Evolutionary conservation across 2,113 vertebrate species (phyloP).

Genomic region (Cavia porcellus): DNA sequence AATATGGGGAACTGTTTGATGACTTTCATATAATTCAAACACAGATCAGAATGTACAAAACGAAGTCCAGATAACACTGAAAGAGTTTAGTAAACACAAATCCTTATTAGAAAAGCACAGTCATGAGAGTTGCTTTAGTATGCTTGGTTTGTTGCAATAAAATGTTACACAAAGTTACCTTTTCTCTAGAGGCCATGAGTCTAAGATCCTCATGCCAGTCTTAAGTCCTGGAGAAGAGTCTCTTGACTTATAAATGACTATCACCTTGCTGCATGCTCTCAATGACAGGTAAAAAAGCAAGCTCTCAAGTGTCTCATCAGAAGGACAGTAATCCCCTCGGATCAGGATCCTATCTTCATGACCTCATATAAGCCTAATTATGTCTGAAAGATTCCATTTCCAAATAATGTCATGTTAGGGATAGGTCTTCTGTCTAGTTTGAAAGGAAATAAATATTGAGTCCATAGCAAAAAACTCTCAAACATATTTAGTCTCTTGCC

Average conservation of each 20-base stretch:
- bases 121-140: not conserved
- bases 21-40: not conserved
- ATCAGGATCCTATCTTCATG: too few species aligned
- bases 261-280: not conserved
- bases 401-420: not conserved
- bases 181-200: not conserved
- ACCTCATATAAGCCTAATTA: not conserved
- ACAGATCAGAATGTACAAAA: not conserved
- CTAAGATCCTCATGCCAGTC: not conserved
- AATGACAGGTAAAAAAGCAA: not conserved
- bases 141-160: not conserved
- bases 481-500: not conserved
- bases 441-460: not conserved
- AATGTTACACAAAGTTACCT: not conserved
- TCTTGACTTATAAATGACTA: not conserved
- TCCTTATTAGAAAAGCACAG: not conserved
- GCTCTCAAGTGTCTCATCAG: not conserved
- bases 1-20: not conserved
- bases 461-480: not conserved
- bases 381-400: not conserved
- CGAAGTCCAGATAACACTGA: not conserved
- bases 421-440: not conserved
- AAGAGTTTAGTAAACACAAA: not conserved
- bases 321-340: not conserved
- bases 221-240: not conserved